A percentile compares a stretch with the other conserved stretches of the same genome.
phyloP scores from a whole-genome alignment of 2,888 invertebrate genomes.

The Drosophila prolongata region DNA sequence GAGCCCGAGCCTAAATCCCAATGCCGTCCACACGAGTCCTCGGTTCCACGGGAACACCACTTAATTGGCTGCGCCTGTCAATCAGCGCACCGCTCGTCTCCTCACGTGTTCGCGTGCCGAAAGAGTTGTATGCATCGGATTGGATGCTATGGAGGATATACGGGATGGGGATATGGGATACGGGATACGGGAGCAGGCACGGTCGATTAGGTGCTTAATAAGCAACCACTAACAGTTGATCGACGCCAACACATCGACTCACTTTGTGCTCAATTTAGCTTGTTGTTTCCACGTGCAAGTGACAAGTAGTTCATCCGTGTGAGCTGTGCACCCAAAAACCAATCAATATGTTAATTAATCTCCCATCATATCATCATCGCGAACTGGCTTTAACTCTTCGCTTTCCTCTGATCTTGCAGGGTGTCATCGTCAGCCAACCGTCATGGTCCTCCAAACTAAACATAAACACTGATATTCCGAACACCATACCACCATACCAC shows the following conservation, averaged over 20 bases:
- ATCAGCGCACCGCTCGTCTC: slow-evolving; percentile 5
- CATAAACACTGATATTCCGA: not conserved
- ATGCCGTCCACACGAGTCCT: too few species aligned
- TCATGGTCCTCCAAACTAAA: not conserved
- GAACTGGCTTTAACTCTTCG: not conserved
- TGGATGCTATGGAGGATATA: not conserved
- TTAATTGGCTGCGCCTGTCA: slow-evolving; percentile 20
- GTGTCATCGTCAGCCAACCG: slow-evolving; percentile 3
- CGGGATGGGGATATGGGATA: not conserved
- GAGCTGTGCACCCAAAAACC: too few species aligned
- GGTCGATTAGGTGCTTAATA: slow-evolving; percentile 69
- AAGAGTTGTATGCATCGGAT: slow-evolving; percentile 1
- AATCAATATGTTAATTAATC: too few species aligned
- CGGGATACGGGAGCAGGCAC: not conserved
- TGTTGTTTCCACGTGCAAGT: not conserved
- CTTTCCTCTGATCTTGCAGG: not conserved
- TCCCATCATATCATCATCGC: too few species aligned
- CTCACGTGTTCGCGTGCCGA: slow-evolving; percentile 1
- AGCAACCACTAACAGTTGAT: slow-evolving; percentile 60
- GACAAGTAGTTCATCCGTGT: too few species aligned
- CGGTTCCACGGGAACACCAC: not conserved
- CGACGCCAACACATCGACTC: slow-evolving; percentile 6
- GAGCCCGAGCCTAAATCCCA: too few species aligned
- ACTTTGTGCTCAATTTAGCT: not conserved
- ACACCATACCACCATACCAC: not conserved